Percentiles rank a stretch among this genome's conserved stretches.
Conservation (phyloP, 2,113 vertebrate species). For the Leptosomus discolor region DNA sequence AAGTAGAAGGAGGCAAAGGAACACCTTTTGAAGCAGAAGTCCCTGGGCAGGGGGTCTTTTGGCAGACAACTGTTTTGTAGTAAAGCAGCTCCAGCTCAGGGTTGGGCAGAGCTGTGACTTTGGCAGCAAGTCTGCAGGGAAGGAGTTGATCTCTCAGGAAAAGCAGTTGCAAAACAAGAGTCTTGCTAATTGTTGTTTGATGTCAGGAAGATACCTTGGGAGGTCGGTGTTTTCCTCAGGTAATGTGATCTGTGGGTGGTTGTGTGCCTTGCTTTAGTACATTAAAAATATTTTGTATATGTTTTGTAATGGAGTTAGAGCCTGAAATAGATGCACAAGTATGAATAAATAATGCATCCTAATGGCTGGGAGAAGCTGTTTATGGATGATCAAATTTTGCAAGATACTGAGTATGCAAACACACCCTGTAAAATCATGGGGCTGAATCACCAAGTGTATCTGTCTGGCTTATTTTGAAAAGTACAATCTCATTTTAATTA, state of each 20-base stretch:
- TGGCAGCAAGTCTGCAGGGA: neutral
- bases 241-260: neutral
- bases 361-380: constrained; percentile 16
- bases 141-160: neutral
- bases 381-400: constrained; percentile 29
- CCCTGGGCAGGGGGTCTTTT: neutral
- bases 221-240: neutral
- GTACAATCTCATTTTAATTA: constrained; percentile 41
- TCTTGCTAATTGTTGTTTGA: neutral
- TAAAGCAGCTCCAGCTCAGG: neutral
- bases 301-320: constrained; percentile 8
- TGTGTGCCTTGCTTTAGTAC: neutral
- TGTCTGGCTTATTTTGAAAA: constrained; percentile 37
- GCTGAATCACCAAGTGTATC: constrained; percentile 33
- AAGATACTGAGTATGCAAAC: constrained; percentile 32
- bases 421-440: neutral
- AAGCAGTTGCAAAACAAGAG: neutral
- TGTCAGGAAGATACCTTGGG: neutral
- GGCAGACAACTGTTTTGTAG: neutral
- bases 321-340: neutral
- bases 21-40: neutral
- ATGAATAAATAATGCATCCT: constrained; percentile 43
- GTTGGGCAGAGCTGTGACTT: neutral
- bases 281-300: neutral
- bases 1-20: neutral